These are phyloP conservation scores for Venturia canescens DNA, from an alignment of 1,140 invertebrate genomes.

Conservation along the genomic window DNA sequence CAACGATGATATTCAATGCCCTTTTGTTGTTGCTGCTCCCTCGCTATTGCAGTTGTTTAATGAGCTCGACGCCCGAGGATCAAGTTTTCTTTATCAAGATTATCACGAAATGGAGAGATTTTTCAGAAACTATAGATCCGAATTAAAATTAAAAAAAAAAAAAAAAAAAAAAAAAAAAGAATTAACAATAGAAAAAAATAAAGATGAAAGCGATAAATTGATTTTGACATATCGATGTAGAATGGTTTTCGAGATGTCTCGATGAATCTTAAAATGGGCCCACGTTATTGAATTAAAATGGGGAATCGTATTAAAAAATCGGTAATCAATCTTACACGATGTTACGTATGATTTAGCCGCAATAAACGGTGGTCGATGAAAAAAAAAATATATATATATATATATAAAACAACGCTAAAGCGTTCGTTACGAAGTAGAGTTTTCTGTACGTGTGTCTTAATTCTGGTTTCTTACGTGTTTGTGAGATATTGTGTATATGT, in stretches of 20 bases:
- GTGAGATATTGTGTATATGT: neutral
- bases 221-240: neutral
- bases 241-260: neutral
- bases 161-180: neutral
- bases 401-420: conserved; percentile 13
- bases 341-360: conserved; percentile 29
- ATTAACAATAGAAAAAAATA: too few species aligned
- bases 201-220: neutral
- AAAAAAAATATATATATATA: neutral
- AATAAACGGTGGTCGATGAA: conserved; percentile 35
- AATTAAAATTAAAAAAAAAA: too few species aligned
- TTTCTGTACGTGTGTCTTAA: too few species aligned
- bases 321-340: conserved; percentile 4
- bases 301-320: conserved; percentile 5
- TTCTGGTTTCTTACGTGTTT: too few species aligned
- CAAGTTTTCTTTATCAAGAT: too few species aligned
- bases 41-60: too few species aligned
- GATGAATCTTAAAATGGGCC: neutral
- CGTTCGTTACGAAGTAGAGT: conserved; percentile 2
- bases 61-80: too few species aligned
- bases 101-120: neutral
- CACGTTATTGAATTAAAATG: neutral
- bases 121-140: neutral
- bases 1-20: neutral
- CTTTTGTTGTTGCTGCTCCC: too few species aligned